Base-by-base conservation (phyloP, 2,113 vertebrate species). In the Tor tambroides region DNA sequence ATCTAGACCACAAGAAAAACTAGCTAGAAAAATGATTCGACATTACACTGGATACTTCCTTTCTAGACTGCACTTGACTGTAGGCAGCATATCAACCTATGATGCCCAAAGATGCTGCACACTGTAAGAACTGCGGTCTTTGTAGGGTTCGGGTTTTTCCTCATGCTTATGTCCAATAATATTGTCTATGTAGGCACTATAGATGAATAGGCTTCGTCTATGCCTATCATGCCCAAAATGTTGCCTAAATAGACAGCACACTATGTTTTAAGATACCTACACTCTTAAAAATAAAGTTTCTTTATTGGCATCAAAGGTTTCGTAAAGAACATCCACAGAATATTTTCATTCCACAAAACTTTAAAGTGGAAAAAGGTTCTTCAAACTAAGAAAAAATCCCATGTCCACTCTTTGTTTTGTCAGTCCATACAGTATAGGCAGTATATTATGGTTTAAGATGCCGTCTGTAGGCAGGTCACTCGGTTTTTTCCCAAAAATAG, bases 1-100 rank as follows among this genome's bases (percentile, higher is more conserved):
- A 81, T 67, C 59, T 67, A 43, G 5, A 81, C 80, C 80, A 46
- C 80, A 81, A 65, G 38, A 46, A 59, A 9, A 59, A 10, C 21
- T 59, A 59, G 21, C 78, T 1, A 59, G 19, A 23, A 59, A n/a
- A 59, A 17, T 2, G 4, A 63, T 12, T 80, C 26, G 56, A 63
- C 78, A 17, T 23, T 80, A 17, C 23, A 26, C 1, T 41, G 19
- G 23, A 41, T 17, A 56, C 21, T 80, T 38, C 32, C 17, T n/a
- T 8, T 21, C 21, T n/a, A n/a, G 11, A 15, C 6, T 8, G 21
- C 21, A 41, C 35, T 38, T 72, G 35, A n/a, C 12, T 1, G 72
- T 26, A 12, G 10, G 35, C 67, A 35, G 21, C 21, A 41, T 41
- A 72, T 14, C 10, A 6, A 2, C 32, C 35, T 6, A 23, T 72